A percentile compares a stretch with the other conserved stretches of the same genome.
Evolutionary conservation across 2,888 invertebrate genomes (phyloP).

Genomic region (Drosophila macrospina): DNA sequence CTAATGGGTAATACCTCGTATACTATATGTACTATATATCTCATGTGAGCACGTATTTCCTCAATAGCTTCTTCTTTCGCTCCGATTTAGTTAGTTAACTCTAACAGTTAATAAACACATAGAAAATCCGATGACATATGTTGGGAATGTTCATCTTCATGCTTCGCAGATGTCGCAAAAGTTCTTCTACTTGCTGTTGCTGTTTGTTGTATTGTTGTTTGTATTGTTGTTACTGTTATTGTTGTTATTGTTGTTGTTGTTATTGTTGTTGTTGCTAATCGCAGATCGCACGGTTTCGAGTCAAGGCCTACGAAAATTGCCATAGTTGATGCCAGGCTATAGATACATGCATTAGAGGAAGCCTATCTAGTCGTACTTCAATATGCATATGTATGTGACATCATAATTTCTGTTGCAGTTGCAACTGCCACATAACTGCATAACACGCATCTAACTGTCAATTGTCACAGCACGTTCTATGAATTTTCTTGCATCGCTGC

Average conservation of each 20-base stretch:
- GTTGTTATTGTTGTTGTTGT: slow-evolving; percentile 20
- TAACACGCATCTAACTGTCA: slow-evolving; percentile 76
- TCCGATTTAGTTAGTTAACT: slow-evolving; percentile 81
- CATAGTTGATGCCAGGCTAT: slow-evolving; percentile 17
- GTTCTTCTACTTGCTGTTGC: slow-evolving; percentile 19
- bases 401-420: slow-evolving; percentile 36
- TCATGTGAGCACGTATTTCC: background rate
- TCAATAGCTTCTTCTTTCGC: slow-evolving; percentile 15
- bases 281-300: slow-evolving; percentile 69
- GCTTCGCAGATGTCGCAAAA: slow-evolving; percentile 44
- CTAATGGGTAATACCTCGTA: slow-evolving; percentile 32
- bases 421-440: slow-evolving; percentile 47
- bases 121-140: background rate
- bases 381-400: slow-evolving; percentile 19
- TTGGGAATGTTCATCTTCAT: slow-evolving; percentile 63
- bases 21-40: background rate
- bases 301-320: slow-evolving; percentile 75
- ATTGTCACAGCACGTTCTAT: slow-evolving; percentile 60
- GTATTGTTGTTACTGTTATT: slow-evolving; percentile 1
- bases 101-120: slow-evolving; percentile 80
- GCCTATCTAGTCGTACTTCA: slow-evolving; percentile 4
- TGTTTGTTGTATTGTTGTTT: slow-evolving; percentile 2
- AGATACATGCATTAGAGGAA: slow-evolving; percentile 20
- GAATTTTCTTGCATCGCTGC: slow-evolving; percentile 50
- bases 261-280: slow-evolving; percentile 53